phyloP scores from a whole-genome alignment of 2,888 invertebrate genomes.

The Chirona hameri region DNA sequence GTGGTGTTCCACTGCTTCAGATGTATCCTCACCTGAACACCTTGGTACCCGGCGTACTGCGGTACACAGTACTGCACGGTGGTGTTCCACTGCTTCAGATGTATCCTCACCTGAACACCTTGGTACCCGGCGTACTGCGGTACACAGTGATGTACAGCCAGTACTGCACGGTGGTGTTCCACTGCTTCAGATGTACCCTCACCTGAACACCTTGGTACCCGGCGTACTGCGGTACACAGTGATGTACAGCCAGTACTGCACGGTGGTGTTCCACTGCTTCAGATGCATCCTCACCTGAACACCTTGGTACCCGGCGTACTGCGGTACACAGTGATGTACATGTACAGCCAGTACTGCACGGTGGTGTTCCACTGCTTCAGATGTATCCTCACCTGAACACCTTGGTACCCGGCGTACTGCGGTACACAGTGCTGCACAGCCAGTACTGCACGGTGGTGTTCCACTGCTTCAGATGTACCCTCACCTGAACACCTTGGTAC shows the following conservation, averaged over 20 bases:
- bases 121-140: not conserved
- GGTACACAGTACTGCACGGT: not conserved
- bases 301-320: slow-evolving; percentile 3
- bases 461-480: not conserved
- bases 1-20: too few relatives aligned
- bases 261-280: too few relatives aligned
- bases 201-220: not conserved
- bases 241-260: too few relatives aligned
- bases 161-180: not conserved
- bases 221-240: not conserved
- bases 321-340: too few relatives aligned
- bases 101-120: not conserved
- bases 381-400: slow-evolving; percentile 43
- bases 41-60: not conserved
- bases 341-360: too few relatives aligned
- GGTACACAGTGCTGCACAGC: slow-evolving; percentile 88
- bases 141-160: too few relatives aligned
- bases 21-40: not conserved
- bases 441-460: slow-evolving; percentile 77
- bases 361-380: too few relatives aligned
- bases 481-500: too few relatives aligned
- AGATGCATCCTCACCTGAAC: not conserved
- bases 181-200: not conserved
- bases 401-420: slow-evolving; percentile 53
- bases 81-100: too few relatives aligned